Percentiles rank a stretch among this genome's conserved stretches.
phyloP scores from a whole-genome alignment of 2,797 vertebrate genomes.

The Macroramphosus scolopax region DNA sequence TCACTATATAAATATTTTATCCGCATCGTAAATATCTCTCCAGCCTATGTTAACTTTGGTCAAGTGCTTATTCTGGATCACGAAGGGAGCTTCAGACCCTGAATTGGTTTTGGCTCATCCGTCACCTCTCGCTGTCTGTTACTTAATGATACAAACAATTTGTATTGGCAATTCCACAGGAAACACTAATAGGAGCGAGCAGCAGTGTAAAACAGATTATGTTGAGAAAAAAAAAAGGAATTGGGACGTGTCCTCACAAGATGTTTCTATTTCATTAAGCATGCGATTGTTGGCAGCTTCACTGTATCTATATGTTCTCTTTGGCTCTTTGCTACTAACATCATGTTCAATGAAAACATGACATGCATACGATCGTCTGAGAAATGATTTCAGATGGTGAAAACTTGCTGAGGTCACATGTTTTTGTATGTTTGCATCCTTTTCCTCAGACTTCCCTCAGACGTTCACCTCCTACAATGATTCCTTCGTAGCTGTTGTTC shows the following conservation, averaged over 20 bases:
- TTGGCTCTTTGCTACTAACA: slow-evolving; percentile 6
- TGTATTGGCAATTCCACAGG: slow-evolving; percentile 27
- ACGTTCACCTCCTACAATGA: slow-evolving; percentile 7
- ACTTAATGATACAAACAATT: slow-evolving; percentile 28
- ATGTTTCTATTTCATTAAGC: slow-evolving; percentile 19
- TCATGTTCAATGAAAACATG: slow-evolving; percentile 28
- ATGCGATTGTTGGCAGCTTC: slow-evolving; percentile 20
- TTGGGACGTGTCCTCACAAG: slow-evolving; percentile 6
- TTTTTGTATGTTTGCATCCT: too few relatives aligned
- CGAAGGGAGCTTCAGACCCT: slow-evolving; percentile 39
- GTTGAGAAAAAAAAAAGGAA: slow-evolving; percentile 1
- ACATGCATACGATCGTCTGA: slow-evolving; percentile 33
- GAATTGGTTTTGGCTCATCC: slow-evolving; percentile 62
- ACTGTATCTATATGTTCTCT: slow-evolving; percentile 10
- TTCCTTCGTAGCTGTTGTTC: slow-evolving; percentile 29
- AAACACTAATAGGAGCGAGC: slow-evolving; percentile 31
- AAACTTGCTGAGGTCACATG: slow-evolving; percentile 9
- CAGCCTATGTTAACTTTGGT: slow-evolving; percentile 66
- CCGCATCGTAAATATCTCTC: slow-evolving; percentile 68
- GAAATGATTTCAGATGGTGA: slow-evolving; percentile 25
- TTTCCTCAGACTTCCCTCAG: too few relatives aligned
- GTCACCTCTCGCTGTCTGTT: slow-evolving; percentile 37
- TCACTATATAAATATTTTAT: slow-evolving; percentile 75
- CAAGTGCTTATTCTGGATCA: slow-evolving; percentile 74
- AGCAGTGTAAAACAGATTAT: slow-evolving; percentile 31